A percentile compares a stretch with the other conserved stretches of the same genome.
These are phyloP conservation scores for Cerceris rybyensis DNA, from an alignment of 2,888 invertebrate species.

Conservation along the genomic window DNA sequence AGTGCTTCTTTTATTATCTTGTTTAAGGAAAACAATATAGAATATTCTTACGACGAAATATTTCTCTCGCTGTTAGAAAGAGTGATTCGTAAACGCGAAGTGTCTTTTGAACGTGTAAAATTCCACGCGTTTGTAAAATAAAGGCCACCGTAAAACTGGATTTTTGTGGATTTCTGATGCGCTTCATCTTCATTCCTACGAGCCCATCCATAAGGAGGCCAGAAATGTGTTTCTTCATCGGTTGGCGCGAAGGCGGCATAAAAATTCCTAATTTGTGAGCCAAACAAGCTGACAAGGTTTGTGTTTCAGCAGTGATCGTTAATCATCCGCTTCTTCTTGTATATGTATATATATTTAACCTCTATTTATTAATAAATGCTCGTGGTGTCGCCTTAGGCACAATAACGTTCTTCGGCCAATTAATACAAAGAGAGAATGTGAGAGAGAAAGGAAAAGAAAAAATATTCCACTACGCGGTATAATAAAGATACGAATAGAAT, in stretches of 20 bases:
- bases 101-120: not conserved
- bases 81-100: not conserved
- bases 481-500: constrained; percentile 1
- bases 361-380: too few relatives aligned
- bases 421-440: not conserved
- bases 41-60: too few relatives aligned
- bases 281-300: constrained; percentile 50
- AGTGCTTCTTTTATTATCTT: too few relatives aligned
- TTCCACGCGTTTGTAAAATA: not conserved
- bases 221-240: constrained; percentile 78
- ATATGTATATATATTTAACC: too few relatives aligned
- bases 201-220: constrained; percentile 61
- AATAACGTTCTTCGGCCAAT: not conserved
- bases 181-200: constrained; percentile 53
- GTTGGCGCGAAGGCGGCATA: constrained; percentile 78
- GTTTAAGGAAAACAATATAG: too few relatives aligned
- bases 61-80: too few relatives aligned
- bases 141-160: constrained; percentile 27
- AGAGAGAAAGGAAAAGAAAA: not conserved
- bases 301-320: constrained; percentile 12
- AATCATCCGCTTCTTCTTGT: not conserved
- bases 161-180: constrained; percentile 60
- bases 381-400: not conserved
- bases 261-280: constrained; percentile 78
- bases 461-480: not conserved